phyloP scores from a whole-genome alignment of 2,797 vertebrate species.

The Martes flavigula region DNA sequence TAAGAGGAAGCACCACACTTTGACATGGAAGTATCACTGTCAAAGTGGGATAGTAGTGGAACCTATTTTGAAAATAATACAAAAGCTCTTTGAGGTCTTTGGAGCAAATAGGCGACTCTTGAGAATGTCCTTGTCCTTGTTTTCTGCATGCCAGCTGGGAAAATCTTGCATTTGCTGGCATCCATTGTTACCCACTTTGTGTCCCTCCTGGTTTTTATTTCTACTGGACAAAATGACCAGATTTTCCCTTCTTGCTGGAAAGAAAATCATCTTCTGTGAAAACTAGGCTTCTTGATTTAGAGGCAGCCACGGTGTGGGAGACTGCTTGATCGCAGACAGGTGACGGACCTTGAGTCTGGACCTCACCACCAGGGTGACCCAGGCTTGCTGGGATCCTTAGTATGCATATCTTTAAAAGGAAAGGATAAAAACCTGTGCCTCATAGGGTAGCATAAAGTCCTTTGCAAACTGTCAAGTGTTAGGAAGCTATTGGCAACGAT shows the following conservation, averaged over 20 bases:
- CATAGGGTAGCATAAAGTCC: not conserved
- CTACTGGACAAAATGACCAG: not conserved
- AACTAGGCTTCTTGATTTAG: not conserved
- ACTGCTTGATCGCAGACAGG: not conserved
- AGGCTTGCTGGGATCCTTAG: not conserved
- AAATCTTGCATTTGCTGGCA: not conserved
- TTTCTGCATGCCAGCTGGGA: not conserved
- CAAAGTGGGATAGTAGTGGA: not conserved
- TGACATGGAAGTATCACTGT: not conserved
- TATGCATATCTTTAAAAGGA: not conserved
- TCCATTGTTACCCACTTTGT: not conserved
- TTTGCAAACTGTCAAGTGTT: not conserved
- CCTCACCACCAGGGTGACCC: not conserved
- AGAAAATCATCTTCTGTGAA: constrained; percentile 26
- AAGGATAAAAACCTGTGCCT: not conserved
- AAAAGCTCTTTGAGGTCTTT: not conserved
- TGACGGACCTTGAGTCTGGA: not conserved
- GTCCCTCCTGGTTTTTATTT: not conserved
- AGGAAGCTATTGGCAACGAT: not conserved
- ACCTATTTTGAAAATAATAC: constrained; percentile 36
- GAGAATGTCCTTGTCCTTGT: not conserved
- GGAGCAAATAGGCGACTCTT: constrained; percentile 21
- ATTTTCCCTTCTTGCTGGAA: constrained; percentile 18
- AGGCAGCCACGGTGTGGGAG: not conserved
- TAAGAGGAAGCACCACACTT: not conserved